Percentiles rank a stretch among this genome's conserved stretches.
phyloP scores from a whole-genome alignment of 2,888 invertebrate genomes.

The Neuroscelio doddi region DNA sequence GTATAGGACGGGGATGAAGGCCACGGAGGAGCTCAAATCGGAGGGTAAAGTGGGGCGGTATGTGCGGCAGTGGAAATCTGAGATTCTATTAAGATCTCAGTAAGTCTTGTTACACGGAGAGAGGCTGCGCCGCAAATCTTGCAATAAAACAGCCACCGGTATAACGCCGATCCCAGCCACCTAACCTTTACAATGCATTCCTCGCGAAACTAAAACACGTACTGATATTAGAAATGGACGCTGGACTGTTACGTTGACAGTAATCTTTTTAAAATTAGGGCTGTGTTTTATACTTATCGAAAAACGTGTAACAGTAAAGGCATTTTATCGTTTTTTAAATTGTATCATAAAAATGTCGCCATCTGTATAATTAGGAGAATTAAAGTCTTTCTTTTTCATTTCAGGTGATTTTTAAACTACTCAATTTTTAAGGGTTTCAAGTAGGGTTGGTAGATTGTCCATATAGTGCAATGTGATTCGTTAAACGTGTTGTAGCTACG shows the following conservation, averaged over 20 bases:
- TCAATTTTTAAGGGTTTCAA: no score
- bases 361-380: no score
- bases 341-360: no score
- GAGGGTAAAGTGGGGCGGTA: constrained; percentile 44
- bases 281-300: no score
- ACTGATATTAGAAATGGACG: constrained; percentile 45
- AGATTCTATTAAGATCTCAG: constrained; percentile 72
- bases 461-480: no score
- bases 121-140: constrained; percentile 70
- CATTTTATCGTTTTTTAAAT: no score
- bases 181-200: constrained; percentile 40
- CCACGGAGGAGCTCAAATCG: constrained; percentile 37
- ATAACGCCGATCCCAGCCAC: constrained; percentile 28
- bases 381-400: no score
- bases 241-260: constrained; percentile 21
- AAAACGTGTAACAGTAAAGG: no score
- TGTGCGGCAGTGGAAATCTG: constrained; percentile 55
- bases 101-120: constrained; percentile 70
- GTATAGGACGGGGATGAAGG: constrained; percentile 41
- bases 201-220: constrained; percentile 18
- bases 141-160: constrained; percentile 69
- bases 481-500: no score
- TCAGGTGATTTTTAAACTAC: no score
- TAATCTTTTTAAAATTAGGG: neutral
- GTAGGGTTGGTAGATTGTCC: no score